Base-by-base conservation (phyloP, 1,140 invertebrate genomes). In the honey bee (Apis mellifera) region DNA sequence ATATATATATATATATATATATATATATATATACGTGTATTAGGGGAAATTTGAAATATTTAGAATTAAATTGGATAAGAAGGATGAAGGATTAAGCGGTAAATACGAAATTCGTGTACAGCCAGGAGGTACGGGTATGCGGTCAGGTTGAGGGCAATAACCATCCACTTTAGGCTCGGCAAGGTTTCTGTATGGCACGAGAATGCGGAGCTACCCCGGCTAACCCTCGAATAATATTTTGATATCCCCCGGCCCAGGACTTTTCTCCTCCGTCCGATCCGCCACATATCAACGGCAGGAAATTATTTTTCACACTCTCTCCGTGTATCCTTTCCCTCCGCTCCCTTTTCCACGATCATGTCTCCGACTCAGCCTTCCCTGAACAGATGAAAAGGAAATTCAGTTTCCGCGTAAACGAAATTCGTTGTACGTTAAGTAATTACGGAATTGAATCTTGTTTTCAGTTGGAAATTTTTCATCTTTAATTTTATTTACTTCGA, bases 211-310 rank as follows among this genome's bases (percentile, higher is more conserved):
- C 82, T 84, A 90, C 89, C 86, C 88, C 83, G 77, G 85, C 81
- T 87, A 89, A 91, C 90, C 89, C 89, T 92, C 87, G 90, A 93
- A 93, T 91, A 93, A 93, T 93, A 93, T 93, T 93, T 93, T 92
- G 88, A 91, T 92, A 93, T 88, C 90, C 88, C 89, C 82, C 72
- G 62, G 52, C 42, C 42, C 21, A 65, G 68, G 78, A 88, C 83
- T 89, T 87, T 89, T 85, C 85, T 87, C 72, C 81, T 90, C 85
- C 85, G 87, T 89, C 82, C 88, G 86, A 91, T 87, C 85, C 88
- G 85, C 68, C 85, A 91, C 86, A 89, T 92, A 92, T 92, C 91
- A 87, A 87, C 87, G 85, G 82, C 90, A 91, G 91, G 90, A 93
- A 93, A 93, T 93, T 93, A 93, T 93, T 93, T 93, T 92, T 93